A percentile compares a stretch with the other conserved stretches of the same genome.
Conservation (phyloP, 2,888 invertebrate species). For the Parnassius mnemosyne region DNA sequence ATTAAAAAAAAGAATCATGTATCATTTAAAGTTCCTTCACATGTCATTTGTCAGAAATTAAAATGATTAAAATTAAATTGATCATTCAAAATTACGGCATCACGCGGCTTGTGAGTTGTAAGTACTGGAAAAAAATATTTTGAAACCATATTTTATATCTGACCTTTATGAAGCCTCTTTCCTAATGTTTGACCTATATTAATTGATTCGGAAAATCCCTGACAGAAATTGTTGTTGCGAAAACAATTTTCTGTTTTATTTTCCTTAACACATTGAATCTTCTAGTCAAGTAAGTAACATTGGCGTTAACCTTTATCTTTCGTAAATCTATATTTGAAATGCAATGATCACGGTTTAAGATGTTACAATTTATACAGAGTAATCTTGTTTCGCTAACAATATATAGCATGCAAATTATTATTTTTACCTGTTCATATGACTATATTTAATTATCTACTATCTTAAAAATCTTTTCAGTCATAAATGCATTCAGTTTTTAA, state of each 20-base stretch:
- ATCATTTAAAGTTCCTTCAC: constrained; percentile 2
- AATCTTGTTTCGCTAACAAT: too few relatives aligned
- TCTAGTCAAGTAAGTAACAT: constrained; percentile 4
- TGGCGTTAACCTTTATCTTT: background rate
- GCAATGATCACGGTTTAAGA: too few relatives aligned
- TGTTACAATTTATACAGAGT: too few relatives aligned
- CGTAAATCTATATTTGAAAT: too few relatives aligned
- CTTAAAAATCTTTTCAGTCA: too few relatives aligned
- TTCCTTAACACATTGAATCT: background rate
- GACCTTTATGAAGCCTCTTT: constrained; percentile 11
- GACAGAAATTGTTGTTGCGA: constrained; percentile 2
- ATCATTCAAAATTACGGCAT: constrained; percentile 1
- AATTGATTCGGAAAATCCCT: constrained; percentile 11
- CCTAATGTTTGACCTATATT: constrained; percentile 7
- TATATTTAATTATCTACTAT: too few relatives aligned
- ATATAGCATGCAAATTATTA: too few relatives aligned
- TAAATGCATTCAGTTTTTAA: too few relatives aligned
- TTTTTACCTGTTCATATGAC: too few relatives aligned
- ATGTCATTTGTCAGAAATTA: constrained; percentile 6
- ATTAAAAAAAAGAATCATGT: constrained; percentile 2
- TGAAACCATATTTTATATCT: constrained; percentile 13
- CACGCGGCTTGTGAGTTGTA: constrained; percentile 1
- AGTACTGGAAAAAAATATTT: constrained; percentile 12
- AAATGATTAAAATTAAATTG: background rate
- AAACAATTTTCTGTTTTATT: constrained; percentile 5